Evolutionary conservation across 2,797 vertebrate species (phyloP), one percentile per base, ranked within the genome.

Genomic region (Acrossocheilus wenchowensis): DNA sequence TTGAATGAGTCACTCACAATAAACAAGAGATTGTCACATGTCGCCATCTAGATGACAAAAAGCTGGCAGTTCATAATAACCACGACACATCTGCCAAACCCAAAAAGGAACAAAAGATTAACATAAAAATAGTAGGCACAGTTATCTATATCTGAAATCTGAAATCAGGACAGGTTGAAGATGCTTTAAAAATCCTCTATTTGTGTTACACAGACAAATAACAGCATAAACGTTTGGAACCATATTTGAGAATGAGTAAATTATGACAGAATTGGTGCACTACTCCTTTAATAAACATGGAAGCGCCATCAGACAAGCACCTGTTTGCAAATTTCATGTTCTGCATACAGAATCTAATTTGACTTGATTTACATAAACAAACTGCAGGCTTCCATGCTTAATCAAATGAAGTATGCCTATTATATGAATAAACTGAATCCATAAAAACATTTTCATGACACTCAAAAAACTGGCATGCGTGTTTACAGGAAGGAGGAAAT

Each of bases 341-440:
- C n/a, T 74, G 48, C 75, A n/a, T 68, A 15, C 30, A 23, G 6
- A 48, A 45, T 39, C 39, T n/a, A 26, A n/a, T 81, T 81, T 88
- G 78, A 50, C 54, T 85, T 39, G 2, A 15, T 69, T 74, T 74
- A 69, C 83, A 82, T 85, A 34, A n/a, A 57, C 34, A 26, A 52
- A 73, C 23, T 64, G 36, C 43, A 62, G 78, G 39, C 57, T 26
- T 39, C 77, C 23, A 62, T 26, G 21, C 5, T 77, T 15, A 26
- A 72, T 72, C 21, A 41, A 69, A 57, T 45, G 15, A 62, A 30
- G 23, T 19, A 43, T 39, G 39, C 39, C 78, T 45, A 11, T 57
- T 62, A 19, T 30, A 64, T 21, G 6, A 30, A 43, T 17, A 62
- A 57, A 60, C 26, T 19, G 10, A 79, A 64, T 62, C 14, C 23